Evolutionary conservation across 2,888 invertebrate genomes (phyloP), one percentile per base, ranked within the genome.

Genomic region (Poecilus cupreus): DNA sequence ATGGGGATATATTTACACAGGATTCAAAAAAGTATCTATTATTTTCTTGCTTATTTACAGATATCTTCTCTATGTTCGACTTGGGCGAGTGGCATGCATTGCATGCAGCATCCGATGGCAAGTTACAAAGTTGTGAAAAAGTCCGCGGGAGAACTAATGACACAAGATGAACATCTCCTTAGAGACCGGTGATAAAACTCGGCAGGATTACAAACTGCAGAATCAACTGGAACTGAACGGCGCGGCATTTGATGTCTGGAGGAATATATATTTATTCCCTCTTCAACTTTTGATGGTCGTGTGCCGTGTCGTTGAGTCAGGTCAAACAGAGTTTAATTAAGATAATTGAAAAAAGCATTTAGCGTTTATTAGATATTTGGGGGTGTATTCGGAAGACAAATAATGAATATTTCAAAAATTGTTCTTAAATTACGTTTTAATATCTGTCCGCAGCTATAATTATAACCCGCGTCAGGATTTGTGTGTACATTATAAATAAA

Each of bases 151-250:
- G 70, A 80, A 70, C 72, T 72, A 80, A 72, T 70, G 72, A 70
- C 57, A 43, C 72, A 43, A 80, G 80, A 80, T 80, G 80, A 80
- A 80, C 80, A 80, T 24, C 57, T 80, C 80, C 80, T 3, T 16
- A 39, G 80, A 72, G 80, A 72, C 18, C 72, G 26, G 64, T 72
- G 80, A 80, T 80, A 80, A 80, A 80, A 80, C 80, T 80, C 51
- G 54, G 72, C 22, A 13, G 39, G 80, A 80, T 80, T 80, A 80
- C 80, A 80, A 80, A 80, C 80, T 80, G 72, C 80, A 80, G 80
- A 80, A 80, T 80, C 80, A 80, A 80, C 80, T 80, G 39, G 77
- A 77, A 60, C 43, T 54, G 60, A n/a, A 43, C 43, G 43, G 5
- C 11, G 43, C 1, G 0, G 11, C n/a, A 43, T 43, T 43, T 43